phyloP scores from a whole-genome alignment of 2,888 invertebrate genomes.

The Xestia rhomboidea region DNA sequence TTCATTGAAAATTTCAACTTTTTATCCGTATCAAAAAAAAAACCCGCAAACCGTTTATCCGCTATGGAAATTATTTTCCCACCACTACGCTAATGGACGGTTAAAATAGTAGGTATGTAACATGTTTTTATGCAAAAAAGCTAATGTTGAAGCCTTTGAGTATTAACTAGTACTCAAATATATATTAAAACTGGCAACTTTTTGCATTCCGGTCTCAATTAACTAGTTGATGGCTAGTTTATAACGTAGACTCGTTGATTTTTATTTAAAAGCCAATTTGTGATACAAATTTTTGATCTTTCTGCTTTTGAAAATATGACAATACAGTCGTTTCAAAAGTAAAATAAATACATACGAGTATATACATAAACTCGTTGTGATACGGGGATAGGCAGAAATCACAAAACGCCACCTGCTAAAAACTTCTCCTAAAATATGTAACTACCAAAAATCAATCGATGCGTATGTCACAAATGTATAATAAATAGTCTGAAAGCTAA shows the following conservation, averaged over 20 bases:
- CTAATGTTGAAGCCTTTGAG: conserved; percentile 69
- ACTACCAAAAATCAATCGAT: not conserved
- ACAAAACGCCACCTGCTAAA: not conserved
- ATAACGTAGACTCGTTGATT: conserved; percentile 12
- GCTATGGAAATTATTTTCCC: conserved; percentile 32
- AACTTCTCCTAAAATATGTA: not conserved
- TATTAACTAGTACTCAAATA: conserved; percentile 51
- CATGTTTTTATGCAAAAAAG: conserved; percentile 71
- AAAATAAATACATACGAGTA: not conserved
- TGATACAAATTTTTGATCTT: not conserved
- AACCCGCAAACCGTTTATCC: conserved; percentile 20
- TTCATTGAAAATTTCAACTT: not conserved
- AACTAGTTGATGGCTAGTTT: conserved; percentile 36
- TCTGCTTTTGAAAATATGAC: not conserved
- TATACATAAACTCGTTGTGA: no score
- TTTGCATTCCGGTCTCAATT: conserved; percentile 54
- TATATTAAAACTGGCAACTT: conserved; percentile 47
- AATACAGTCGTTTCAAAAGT: no score
- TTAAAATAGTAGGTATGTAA: conserved; percentile 61
- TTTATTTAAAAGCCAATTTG: conserved; percentile 1
- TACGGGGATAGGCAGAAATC: not conserved
- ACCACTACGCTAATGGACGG: conserved; percentile 51
- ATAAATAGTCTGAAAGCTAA: not conserved
- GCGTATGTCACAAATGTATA: not conserved
- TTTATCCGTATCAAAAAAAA: conserved; percentile 1